Evolutionary conservation across 2,888 invertebrate genomes (phyloP), one percentile per base, ranked within the genome.

Genomic region (Tiliacea aurago): DNA sequence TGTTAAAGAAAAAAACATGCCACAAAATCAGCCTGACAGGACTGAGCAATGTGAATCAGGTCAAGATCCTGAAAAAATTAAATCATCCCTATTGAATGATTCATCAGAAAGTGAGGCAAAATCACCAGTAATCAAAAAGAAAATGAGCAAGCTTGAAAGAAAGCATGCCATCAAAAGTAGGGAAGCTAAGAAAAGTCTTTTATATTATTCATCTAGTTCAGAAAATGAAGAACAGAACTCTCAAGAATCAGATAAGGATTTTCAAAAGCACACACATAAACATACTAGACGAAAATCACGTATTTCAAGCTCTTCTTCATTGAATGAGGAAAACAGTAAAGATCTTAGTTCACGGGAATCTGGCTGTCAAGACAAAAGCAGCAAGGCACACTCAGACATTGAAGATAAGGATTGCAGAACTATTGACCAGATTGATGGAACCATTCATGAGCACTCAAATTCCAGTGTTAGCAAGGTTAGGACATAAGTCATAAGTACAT

Each of bases 381-480:
- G 62, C 10, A 45, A 49, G 70, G n/a, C 62, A 73, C 23, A 70
- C 33, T 84, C 84, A 0, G 74, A 77, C n/a, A 78, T 76, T 71
- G 77, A 83, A 15, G 67, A 81, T 20, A 72, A 70, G 13, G 70
- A 68, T 53, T 75, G 72, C 45, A 76, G 63, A 62, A 49, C 58
- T 45, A 81, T 73, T 58, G 62, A 64, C 51, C 78, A 88, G 70
- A 74, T 84, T 53, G 85, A 88, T 80, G 86, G 85, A 56, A 87
- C 86, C 72, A 73, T 76, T 33, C 86, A 87, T 77, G 89, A 89
- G 76, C 83, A 88, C 51, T 92, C 92, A 73, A 90, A 90, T 86
- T 90, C 92, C 88, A 91, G 90, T 91, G 89, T 87, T 84, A 89
- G 88, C 86, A 94, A 95, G 95, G 95, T 95, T 95, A 93, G 95